A percentile compares a stretch with the other conserved stretches of the same genome.
Evolutionary conservation across 2,113 vertebrate genomes (phyloP).

Genomic region (Oenanthe melanoleuca): DNA sequence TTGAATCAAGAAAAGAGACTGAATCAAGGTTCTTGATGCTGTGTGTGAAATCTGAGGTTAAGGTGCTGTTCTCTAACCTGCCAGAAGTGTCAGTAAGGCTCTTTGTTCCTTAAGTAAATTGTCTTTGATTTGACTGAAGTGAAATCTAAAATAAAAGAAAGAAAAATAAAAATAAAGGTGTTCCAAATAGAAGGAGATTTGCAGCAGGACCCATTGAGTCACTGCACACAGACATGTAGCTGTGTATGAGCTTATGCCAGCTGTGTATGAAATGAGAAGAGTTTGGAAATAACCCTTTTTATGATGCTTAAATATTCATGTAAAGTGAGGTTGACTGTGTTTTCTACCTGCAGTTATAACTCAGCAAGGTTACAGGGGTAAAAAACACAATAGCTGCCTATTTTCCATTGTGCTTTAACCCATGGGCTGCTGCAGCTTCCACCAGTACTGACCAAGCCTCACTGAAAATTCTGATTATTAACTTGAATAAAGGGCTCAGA

Average conservation of each 20-base stretch:
- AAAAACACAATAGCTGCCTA: rapidly evolving
- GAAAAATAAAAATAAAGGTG: neutral
- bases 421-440: neutral
- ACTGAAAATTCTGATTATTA: neutral
- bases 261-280: neutral
- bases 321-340: neutral
- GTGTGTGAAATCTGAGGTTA: neutral
- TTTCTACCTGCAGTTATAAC: neutral
- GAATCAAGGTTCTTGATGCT: neutral
- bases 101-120: neutral
- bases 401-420: neutral
- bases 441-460: neutral
- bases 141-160: neutral
- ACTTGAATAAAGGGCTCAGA: neutral
- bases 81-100: neutral
- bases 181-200: neutral
- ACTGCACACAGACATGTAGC: rapidly evolving
- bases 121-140: neutral
- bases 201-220: neutral
- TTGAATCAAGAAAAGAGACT: neutral
- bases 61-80: neutral
- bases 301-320: neutral
- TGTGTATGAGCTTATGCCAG: rapidly evolving
- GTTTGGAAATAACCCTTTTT: neutral
- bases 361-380: neutral